Evolutionary conservation across 2,113 vertebrate genomes (phyloP).

Genomic region (Arenaria interpres): DNA sequence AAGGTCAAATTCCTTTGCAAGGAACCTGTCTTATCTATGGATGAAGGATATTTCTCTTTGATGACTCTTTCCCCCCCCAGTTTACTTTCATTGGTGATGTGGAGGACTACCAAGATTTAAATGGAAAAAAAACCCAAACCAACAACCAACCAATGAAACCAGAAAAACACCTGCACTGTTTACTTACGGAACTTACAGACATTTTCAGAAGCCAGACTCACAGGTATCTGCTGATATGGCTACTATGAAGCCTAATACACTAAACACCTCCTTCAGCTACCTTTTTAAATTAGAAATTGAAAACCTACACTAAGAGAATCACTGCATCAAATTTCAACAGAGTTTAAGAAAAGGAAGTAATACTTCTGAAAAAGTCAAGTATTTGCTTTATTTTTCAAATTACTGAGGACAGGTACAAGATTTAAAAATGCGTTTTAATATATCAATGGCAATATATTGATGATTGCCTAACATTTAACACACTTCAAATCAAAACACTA

Average conservation of each 20-base stretch:
- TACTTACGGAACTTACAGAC: background rate
- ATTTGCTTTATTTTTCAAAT: constrained; percentile 39
- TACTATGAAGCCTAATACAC: background rate
- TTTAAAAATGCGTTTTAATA: background rate
- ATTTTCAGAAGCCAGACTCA: background rate
- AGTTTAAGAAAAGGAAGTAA: background rate
- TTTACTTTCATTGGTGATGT: background rate
- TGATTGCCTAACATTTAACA: background rate
- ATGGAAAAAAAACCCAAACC: background rate
- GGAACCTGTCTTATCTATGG: background rate
- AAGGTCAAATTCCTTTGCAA: background rate
- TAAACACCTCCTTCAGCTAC: constrained; percentile 7
- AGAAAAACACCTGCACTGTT: background rate
- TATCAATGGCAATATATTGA: background rate
- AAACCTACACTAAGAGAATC: background rate
- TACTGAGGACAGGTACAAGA: background rate
- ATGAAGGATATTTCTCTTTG: background rate
- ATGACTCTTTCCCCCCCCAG: background rate
- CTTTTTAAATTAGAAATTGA: constrained; percentile 2
- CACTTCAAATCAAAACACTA: background rate
- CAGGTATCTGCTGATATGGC: background rate
- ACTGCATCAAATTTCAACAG: background rate
- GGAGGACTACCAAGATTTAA: background rate
- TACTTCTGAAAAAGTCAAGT: constrained; percentile 7
- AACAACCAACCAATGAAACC: background rate